Evolutionary conservation across 2,113 vertebrate genomes (phyloP), one percentile per base, ranked within the genome.

Genomic region (Spea multiplicata): DNA sequence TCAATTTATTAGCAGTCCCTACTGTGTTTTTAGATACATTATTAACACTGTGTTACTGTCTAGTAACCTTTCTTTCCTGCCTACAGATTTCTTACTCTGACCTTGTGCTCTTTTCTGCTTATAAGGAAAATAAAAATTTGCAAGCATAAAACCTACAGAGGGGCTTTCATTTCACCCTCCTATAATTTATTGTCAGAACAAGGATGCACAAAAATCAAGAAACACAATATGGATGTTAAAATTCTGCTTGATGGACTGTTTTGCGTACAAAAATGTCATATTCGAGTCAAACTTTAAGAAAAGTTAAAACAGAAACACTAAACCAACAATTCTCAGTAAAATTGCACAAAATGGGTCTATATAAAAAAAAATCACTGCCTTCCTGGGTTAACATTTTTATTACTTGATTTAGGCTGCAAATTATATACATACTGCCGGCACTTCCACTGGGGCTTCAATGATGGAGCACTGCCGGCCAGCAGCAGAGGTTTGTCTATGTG

Each of bases 71-170:
- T 89, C 52, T 45, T 71, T 66, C 52, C 71, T 73, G 9, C 9
- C 5, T 65, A 50, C 55, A 82, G 72, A 82, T 82, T 83, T 86
- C 82, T 87, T 86, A 89, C 76, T 77, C 81, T 85, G 82, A 81
- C 73, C 83, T 84, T 66, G 50, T 74, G 44, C 5, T 75, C 82
- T 81, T 59, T 77, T 69, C 84, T 86, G 83, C 73, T 70, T 72
- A 69, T 68, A 64, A 84, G 46, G 64, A 75, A 86, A 87, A 83
- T 74, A 46, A 71, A 82, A 85, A 76, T 78, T 66, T 70, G 76
- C 66, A 84, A 76, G 74, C 76, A 66, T 73, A 66, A 53, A 75
- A 53, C 44, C 59, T 81, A 62, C 84, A 84, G 66, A 17, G 2
- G 5, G 83, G 69, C 78, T 76, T 73, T 1, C 52, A 76, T 81